Conservation (phyloP, 2,888 invertebrate species). For the Drosophila kambysellisi region DNA sequence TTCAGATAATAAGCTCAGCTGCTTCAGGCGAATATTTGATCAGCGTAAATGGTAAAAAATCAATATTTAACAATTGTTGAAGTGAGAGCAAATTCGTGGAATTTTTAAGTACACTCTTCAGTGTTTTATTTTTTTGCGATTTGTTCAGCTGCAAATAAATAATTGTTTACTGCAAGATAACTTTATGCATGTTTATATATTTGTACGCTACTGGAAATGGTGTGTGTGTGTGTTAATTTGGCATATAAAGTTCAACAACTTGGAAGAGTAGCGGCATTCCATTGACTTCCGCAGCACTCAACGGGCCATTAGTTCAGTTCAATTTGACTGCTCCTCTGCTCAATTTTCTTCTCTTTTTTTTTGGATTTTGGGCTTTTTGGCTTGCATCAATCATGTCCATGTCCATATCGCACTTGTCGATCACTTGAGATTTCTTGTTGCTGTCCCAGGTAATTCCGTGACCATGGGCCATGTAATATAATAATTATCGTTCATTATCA, state of each 20-base stretch:
- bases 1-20: constrained; percentile 2
- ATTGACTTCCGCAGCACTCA: constrained; percentile 46
- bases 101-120: constrained; percentile 25
- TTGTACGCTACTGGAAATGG: constrained; percentile 23
- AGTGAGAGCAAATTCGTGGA: constrained; percentile 23
- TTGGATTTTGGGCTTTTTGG: constrained; percentile 5
- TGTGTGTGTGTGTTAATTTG: constrained; percentile 37
- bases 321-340: constrained; percentile 29
- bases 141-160: constrained; percentile 46
- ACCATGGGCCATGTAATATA: constrained; percentile 59
- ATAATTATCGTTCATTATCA: constrained; percentile 72
- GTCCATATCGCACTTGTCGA: constrained; percentile 28
- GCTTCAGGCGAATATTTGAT: constrained; percentile 24
- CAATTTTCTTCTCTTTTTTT: constrained; percentile 32
- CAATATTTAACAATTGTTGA: constrained; percentile 19
- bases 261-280: constrained; percentile 19
- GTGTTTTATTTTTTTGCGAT: constrained; percentile 7
- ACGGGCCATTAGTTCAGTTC: constrained; percentile 42
- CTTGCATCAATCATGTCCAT: constrained; percentile 48
- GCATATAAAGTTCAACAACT: constrained; percentile 58
- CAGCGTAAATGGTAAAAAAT: constrained; percentile 14
- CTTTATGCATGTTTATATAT: constrained; percentile 19
- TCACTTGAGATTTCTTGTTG: constrained; percentile 16
- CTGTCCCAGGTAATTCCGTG: constrained; percentile 30
- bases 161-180: constrained; percentile 45